phyloP scores from a whole-genome alignment of 2,888 invertebrate genomes.

The Atethmia centrago region DNA sequence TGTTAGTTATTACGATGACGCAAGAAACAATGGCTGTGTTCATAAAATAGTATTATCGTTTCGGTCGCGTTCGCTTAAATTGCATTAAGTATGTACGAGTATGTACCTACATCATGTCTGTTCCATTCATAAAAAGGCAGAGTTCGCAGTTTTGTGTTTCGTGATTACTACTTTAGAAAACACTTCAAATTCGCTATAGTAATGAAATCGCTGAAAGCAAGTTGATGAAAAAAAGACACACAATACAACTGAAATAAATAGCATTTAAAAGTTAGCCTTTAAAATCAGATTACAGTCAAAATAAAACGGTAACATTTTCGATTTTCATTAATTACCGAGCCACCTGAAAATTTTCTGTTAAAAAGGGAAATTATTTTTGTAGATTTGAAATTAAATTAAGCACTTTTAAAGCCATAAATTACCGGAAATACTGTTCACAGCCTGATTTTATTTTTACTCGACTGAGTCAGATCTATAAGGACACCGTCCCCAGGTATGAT shows the following conservation, averaged over 20 bases:
- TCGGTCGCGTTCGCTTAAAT: slow-evolving; percentile 44
- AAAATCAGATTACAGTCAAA: background rate
- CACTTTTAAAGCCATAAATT: too few species aligned
- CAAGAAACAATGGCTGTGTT: slow-evolving; percentile 60
- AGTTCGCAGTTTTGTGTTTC: background rate
- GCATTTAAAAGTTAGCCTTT: background rate
- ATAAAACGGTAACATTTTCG: background rate
- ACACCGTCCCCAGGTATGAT: too few species aligned
- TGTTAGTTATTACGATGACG: slow-evolving; percentile 43
- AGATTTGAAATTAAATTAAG: too few species aligned
- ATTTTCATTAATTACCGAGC: background rate
- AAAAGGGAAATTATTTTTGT: background rate
- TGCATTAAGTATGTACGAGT: slow-evolving; percentile 35
- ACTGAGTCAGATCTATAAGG: too few species aligned
- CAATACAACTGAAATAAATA: background rate
- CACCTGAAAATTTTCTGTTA: background rate
- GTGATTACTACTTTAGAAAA: background rate
- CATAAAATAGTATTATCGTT: slow-evolving; percentile 58
- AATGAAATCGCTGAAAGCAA: background rate
- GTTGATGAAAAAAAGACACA: background rate
- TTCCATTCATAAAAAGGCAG: background rate
- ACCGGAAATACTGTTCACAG: too few species aligned
- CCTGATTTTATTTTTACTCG: too few species aligned
- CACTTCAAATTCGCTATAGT: background rate
- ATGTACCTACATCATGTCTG: slow-evolving; percentile 17